These are phyloP conservation scores for Drosophila mojavensis DNA, from an alignment of 1,140 invertebrate genomes.

Conservation along the genomic window DNA sequence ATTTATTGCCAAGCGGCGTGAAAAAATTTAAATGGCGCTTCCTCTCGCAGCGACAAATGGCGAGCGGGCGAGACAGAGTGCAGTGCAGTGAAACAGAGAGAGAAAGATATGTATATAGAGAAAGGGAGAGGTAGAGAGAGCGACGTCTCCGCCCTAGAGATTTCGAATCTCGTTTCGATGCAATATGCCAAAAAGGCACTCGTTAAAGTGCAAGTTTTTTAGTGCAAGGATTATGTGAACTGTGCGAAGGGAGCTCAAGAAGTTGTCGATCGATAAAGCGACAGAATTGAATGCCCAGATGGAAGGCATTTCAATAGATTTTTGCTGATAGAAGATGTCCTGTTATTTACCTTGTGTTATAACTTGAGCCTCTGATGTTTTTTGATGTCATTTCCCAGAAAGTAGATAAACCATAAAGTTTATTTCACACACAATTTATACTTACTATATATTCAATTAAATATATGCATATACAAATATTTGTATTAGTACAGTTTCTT, in stretches of 20 bases:
- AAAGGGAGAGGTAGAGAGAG: neutral
- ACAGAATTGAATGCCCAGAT: too few species aligned
- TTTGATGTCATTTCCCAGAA: too few species aligned
- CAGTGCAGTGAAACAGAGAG: neutral
- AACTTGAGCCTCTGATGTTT: too few species aligned
- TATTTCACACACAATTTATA: too few species aligned
- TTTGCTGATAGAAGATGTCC: too few species aligned
- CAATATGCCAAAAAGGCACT: constrained; percentile 52
- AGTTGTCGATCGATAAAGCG: neutral
- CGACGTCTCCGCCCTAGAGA: constrained; percentile 1
- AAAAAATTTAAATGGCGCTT: constrained; percentile 67
- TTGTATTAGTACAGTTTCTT: too few species aligned
- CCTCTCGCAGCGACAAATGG: constrained; percentile 39
- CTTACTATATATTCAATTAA: too few species aligned
- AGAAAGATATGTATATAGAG: neutral
- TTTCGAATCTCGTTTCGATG: constrained; percentile 33
- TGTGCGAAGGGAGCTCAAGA: constrained; percentile 14
- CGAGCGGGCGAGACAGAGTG: neutral
- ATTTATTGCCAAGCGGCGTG: constrained; percentile 67
- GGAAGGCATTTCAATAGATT: too few species aligned
- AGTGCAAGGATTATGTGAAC: constrained; percentile 27
- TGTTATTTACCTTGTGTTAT: too few species aligned
- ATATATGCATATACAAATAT: too few species aligned
- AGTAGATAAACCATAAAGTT: too few species aligned
- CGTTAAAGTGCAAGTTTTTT: constrained; percentile 54